phyloP scores from a whole-genome alignment of 2,113 vertebrate species.

The Nanger granti region DNA sequence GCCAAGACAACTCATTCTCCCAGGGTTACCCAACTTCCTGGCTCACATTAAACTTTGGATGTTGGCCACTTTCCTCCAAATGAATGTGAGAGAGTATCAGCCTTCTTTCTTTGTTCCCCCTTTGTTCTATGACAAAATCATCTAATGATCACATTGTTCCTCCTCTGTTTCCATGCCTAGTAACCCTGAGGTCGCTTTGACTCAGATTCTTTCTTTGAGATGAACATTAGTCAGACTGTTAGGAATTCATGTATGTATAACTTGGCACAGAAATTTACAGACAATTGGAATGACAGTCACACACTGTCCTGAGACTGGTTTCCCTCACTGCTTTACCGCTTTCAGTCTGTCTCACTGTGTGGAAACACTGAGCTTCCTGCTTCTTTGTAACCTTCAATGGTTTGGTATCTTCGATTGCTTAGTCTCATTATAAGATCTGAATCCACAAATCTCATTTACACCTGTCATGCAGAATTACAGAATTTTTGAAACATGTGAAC shows the following conservation, averaged over 20 bases:
- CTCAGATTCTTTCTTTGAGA: conserved; percentile 6
- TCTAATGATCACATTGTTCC: background rate
- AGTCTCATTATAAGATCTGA: background rate
- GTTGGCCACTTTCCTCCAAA: background rate
- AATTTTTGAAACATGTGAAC: background rate
- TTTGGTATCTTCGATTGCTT: background rate
- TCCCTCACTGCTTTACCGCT: background rate
- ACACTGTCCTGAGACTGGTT: background rate
- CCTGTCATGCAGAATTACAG: background rate
- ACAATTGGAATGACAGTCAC: background rate
- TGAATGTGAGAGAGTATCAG: background rate
- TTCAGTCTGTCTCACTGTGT: background rate
- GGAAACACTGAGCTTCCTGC: background rate
- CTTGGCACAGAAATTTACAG: background rate
- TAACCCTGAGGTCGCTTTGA: conserved; percentile 17
- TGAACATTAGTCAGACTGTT: conserved; percentile 10
- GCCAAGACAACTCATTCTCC: background rate
- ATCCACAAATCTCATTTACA: background rate
- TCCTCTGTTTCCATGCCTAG: conserved; percentile 18
- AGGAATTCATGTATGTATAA: background rate
- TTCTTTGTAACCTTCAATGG: background rate
- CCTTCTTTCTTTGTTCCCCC: background rate
- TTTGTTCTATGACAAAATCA: conserved; percentile 25
- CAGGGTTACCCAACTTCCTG: background rate
- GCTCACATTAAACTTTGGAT: background rate